Evolutionary conservation across 23 tunicate genomes (phyloP).

Genomic region (Halocynthia roretzi): DNA sequence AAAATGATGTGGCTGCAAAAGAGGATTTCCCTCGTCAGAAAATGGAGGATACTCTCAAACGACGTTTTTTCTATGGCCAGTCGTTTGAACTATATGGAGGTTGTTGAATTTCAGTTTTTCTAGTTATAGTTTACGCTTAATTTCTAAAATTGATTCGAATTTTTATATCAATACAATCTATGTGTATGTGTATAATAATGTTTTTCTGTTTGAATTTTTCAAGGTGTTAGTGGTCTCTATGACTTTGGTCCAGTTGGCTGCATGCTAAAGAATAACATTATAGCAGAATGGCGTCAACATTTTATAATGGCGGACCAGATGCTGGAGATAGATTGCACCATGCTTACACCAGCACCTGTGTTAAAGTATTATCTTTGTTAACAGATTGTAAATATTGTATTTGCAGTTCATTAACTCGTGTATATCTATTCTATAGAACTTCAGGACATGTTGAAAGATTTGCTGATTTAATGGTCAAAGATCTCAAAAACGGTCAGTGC

Average conservation of each 20-base stretch:
- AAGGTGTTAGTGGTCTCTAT: constrained; percentile 85
- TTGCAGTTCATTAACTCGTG: background rate
- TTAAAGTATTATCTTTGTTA: constrained; percentile 15
- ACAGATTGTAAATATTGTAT: background rate
- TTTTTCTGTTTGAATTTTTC: background rate
- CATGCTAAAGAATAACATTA: constrained; percentile 92
- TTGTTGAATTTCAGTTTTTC: background rate
- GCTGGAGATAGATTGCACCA: constrained; percentile 94
- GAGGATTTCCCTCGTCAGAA: constrained; percentile 72
- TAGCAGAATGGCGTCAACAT: constrained; percentile 79
- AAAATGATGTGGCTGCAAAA: constrained; percentile 80
- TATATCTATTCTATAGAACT: constrained; percentile 10
- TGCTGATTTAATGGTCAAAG: constrained; percentile 99
- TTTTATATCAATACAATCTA: background rate
- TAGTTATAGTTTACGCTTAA: background rate
- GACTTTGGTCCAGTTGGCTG: constrained; percentile 99
- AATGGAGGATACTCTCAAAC: constrained; percentile 70
- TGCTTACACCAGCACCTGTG: constrained; percentile 88
- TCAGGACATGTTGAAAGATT: constrained; percentile 98
- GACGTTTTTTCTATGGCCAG: constrained; percentile 81
- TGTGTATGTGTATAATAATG: background rate
- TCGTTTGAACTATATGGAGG: constrained; percentile 91
- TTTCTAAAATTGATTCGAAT: background rate
- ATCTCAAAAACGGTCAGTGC: constrained; percentile 82
- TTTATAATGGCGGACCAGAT: constrained; percentile 81